Conservation (phyloP, 1,140 invertebrate species). For the Varroa destructor region DNA sequence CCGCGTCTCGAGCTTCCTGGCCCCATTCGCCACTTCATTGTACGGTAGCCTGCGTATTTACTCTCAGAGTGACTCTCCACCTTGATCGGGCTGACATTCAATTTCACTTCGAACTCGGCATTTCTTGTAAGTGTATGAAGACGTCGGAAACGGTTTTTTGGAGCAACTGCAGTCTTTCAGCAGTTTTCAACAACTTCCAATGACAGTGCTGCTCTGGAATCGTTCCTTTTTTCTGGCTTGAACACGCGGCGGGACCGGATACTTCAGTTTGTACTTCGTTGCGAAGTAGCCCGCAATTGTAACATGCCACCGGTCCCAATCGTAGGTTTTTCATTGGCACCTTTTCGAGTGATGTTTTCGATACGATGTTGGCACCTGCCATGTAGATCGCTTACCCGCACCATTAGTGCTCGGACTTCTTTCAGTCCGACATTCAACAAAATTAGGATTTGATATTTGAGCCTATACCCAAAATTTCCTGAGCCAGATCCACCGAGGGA, state of each 20-base stretch:
- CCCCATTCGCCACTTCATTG: slow-evolving; percentile 25
- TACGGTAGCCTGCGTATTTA: slow-evolving; percentile 15
- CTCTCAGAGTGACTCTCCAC: slow-evolving; percentile 34
- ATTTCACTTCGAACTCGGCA: slow-evolving; percentile 35
- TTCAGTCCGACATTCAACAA: neutral
- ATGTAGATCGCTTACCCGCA: slow-evolving; percentile 31
- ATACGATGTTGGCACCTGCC: slow-evolving; percentile 33
- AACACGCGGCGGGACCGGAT: slow-evolving; percentile 38
- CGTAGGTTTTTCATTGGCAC: slow-evolving; percentile 32
- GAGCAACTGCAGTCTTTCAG: slow-evolving; percentile 37
- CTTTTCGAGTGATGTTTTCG: slow-evolving; percentile 29
- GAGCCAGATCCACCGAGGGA: slow-evolving; percentile 30
- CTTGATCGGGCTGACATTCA: slow-evolving; percentile 32
- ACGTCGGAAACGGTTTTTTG: slow-evolving; percentile 35
- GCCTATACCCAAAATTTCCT: neutral
- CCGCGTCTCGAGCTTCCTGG: neutral
- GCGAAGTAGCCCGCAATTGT: slow-evolving; percentile 38
- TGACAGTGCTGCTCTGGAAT: slow-evolving; percentile 37
- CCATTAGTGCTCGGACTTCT: slow-evolving; percentile 33
- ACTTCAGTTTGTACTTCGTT: slow-evolving; percentile 34
- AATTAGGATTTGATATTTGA: neutral
- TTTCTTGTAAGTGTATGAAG: slow-evolving; percentile 33
- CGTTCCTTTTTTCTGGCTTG: slow-evolving; percentile 36
- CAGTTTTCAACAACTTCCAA: slow-evolving; percentile 34
- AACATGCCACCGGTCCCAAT: slow-evolving; percentile 23